These are phyloP conservation scores for Criorhina ranunculi DNA, from an alignment of 2,888 invertebrate genomes.

Conservation along the genomic window DNA sequence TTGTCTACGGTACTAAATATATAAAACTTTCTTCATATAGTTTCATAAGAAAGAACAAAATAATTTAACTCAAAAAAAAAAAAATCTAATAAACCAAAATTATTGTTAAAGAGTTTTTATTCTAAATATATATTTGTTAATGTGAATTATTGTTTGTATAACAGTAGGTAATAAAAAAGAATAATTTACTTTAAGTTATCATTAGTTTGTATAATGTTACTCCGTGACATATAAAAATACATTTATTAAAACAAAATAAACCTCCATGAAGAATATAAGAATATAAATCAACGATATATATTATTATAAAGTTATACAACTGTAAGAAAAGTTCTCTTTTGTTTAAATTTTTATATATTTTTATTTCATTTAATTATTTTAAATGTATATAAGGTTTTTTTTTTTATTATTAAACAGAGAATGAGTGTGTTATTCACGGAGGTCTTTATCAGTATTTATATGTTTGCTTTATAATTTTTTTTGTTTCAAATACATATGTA, in stretches of 20 bases:
- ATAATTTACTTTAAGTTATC: constrained; percentile 48
- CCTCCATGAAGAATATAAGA: constrained; percentile 54
- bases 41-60: constrained; percentile 18
- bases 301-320: constrained; percentile 19
- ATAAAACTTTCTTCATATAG: constrained; percentile 4
- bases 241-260: constrained; percentile 45
- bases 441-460: constrained; percentile 72
- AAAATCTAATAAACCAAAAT: constrained; percentile 69
- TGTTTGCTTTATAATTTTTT: constrained; percentile 60
- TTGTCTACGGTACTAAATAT: constrained; percentile 9
- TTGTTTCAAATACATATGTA: constrained; percentile 23
- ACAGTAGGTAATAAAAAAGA: constrained; percentile 43
- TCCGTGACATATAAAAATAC: constrained; percentile 37
- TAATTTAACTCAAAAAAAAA: constrained; percentile 3
- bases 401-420: constrained; percentile 26
- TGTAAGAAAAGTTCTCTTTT: constrained; percentile 39
- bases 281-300: constrained; percentile 62
- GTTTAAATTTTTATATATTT: constrained; percentile 30
- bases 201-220: constrained; percentile 50
- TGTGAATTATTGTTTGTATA: constrained; percentile 64
- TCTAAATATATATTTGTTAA: constrained; percentile 66
- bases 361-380: constrained; percentile 22
- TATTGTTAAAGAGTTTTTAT: constrained; percentile 66
- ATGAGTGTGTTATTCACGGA: constrained; percentile 46
- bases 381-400: constrained; percentile 28